Percentiles rank a stretch among this genome's conserved stretches.
Conservation (phyloP, 1,140 invertebrate genomes). For the Cotesia vestalis region DNA sequence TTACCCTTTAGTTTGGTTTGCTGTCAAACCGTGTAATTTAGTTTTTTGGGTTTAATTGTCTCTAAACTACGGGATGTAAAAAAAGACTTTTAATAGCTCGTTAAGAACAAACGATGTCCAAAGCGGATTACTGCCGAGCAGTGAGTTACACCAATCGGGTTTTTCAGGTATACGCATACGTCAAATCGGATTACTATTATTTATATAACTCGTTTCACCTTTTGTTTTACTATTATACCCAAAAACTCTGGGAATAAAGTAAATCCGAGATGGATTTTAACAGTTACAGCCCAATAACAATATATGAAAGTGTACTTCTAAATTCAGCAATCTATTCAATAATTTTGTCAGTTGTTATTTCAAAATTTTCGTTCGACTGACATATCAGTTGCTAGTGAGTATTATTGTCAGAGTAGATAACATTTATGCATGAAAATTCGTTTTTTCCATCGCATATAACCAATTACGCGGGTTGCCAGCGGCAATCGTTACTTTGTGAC, state of each 20-base stretch:
- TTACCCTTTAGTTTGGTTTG: too few relatives aligned
- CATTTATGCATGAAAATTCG: constrained; percentile 12
- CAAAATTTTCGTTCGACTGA: not conserved
- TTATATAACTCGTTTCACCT: not conserved
- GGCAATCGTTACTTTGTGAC: not conserved
- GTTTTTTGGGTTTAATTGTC: too few relatives aligned
- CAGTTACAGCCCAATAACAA: not conserved
- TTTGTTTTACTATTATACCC: not conserved
- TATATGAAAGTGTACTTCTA: not conserved
- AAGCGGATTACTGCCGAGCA: too few relatives aligned
- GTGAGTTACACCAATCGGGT: not conserved
- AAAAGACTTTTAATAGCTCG: too few relatives aligned
- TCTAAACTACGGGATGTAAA: too few relatives aligned
- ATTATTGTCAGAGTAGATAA: constrained; percentile 6
- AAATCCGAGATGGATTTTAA: not conserved
- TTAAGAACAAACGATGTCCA: too few relatives aligned
- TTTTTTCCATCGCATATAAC: constrained; percentile 7
- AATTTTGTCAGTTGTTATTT: not conserved
- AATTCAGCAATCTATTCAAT: not conserved
- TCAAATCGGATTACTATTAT: not conserved
- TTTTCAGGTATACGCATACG: not conserved
- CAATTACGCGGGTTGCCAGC: constrained; percentile 9
- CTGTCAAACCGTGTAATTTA: too few relatives aligned
- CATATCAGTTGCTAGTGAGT: not conserved
- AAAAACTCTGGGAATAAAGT: not conserved